A percentile compares a stretch with the other conserved stretches of the same genome.
Evolutionary conservation across 1,140 invertebrate genomes (phyloP).

Genomic region (Eriocheir sinensis): DNA sequence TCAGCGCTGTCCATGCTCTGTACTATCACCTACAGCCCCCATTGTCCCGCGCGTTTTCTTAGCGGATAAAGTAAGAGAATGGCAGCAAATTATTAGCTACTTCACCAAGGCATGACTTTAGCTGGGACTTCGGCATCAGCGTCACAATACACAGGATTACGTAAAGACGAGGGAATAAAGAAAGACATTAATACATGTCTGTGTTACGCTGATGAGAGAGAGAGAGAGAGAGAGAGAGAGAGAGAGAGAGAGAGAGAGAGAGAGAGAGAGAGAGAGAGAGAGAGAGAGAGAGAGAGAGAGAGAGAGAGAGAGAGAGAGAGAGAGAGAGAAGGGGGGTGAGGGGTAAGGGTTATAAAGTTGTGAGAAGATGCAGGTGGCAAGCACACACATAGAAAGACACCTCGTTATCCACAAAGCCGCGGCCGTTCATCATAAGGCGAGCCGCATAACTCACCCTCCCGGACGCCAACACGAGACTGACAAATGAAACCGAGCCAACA

Average conservation of each 20-base stretch:
- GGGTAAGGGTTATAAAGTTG: no score
- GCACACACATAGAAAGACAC: background rate
- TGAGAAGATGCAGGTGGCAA: background rate
- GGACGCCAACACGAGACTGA: background rate
- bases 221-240: background rate
- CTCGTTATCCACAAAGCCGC: background rate
- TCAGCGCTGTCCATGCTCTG: no score
- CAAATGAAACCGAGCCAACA: background rate
- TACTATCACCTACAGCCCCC: no score
- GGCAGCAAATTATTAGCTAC: no score
- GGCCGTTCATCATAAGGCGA: background rate
- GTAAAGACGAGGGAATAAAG: no score
- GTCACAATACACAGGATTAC: background rate
- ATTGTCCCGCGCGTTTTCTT: no score
- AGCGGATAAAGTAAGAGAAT: no score
- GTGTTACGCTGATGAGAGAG: background rate
- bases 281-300: background rate
- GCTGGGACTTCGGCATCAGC: background rate
- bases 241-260: slow-evolving; percentile 22
- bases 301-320: no score
- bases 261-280: slow-evolving; percentile 16
- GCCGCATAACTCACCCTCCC: background rate
- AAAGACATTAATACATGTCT: no score
- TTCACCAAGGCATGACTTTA: background rate
- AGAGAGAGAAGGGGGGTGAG: background rate